Conservation (phyloP, 35 echinoderm and acorn worm species). For the Ophioderma brevispina region DNA sequence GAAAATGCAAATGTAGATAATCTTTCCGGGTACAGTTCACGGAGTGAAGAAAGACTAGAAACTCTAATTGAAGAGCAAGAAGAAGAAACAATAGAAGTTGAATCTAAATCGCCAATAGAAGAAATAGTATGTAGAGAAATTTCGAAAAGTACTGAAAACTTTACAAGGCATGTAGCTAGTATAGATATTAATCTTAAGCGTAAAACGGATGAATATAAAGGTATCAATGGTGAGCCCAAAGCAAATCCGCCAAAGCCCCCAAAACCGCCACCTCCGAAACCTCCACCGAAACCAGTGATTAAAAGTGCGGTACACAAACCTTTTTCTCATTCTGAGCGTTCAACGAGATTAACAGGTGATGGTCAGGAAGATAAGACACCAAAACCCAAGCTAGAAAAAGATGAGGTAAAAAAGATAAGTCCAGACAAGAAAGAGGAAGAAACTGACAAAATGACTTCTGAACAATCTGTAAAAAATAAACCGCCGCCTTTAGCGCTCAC, state of each 20-base stretch:
- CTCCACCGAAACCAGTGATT: background rate
- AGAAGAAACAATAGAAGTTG: conserved; percentile 47
- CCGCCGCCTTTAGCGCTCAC: conserved; percentile 28
- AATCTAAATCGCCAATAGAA: background rate
- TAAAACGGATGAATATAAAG: background rate
- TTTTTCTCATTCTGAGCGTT: background rate
- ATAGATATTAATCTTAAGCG: background rate
- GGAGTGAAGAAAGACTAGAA: conserved; percentile 66
- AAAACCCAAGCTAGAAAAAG: background rate
- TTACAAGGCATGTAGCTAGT: background rate
- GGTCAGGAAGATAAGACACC: background rate
- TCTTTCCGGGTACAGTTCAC: background rate
- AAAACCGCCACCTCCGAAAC: background rate
- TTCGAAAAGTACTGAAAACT: background rate
- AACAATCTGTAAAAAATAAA: conserved; percentile 6
- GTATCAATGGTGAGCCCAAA: background rate
- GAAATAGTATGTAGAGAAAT: background rate
- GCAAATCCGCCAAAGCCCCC: background rate
- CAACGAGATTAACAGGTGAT: background rate
- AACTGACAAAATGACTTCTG: background rate
- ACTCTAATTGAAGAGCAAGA: conserved; percentile 86
- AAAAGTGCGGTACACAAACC: background rate
- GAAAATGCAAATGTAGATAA: background rate
- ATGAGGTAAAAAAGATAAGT: background rate
- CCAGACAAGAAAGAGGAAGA: background rate